Conservation (phyloP, 2,113 vertebrate species). For the Xiphias gladius region DNA sequence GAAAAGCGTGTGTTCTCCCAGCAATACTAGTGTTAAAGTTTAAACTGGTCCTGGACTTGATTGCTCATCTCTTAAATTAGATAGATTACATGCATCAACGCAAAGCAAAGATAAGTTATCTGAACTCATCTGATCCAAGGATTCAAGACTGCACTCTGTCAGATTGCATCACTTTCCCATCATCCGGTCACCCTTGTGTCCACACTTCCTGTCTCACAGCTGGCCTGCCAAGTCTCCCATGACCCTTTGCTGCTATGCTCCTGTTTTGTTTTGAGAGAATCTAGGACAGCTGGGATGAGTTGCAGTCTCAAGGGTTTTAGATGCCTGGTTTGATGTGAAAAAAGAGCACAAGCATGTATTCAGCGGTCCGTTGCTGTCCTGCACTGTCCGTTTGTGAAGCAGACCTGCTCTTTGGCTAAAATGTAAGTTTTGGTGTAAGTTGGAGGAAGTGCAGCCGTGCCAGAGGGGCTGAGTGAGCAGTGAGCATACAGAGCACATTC, state of each 20-base stretch:
- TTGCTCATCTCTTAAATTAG: constrained; percentile 29
- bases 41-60: background rate
- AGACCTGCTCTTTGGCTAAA: constrained; percentile 48
- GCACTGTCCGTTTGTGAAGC: constrained; percentile 21
- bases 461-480: constrained; percentile 73
- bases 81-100: constrained; percentile 48
- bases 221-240: constrained; percentile 79
- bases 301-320: constrained; percentile 62
- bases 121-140: constrained; percentile 49
- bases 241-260: constrained; percentile 77
- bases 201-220: constrained; percentile 82
- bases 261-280: constrained; percentile 78
- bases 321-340: constrained; percentile 29
- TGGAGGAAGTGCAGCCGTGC: constrained; percentile 71
- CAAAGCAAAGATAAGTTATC: constrained; percentile 58
- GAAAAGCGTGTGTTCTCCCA: background rate
- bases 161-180: constrained; percentile 81
- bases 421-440: constrained; percentile 67
- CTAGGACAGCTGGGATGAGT: constrained; percentile 71
- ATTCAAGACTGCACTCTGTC: constrained; percentile 62
- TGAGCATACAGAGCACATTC: constrained; percentile 80
- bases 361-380: background rate
- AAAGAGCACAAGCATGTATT: constrained; percentile 16
- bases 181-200: constrained; percentile 76
- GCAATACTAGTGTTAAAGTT: constrained; percentile 12